Percentiles rank a stretch among this genome's conserved stretches.
phyloP scores from a whole-genome alignment of 2,113 vertebrate genomes.

The Sceloporus undulatus region DNA sequence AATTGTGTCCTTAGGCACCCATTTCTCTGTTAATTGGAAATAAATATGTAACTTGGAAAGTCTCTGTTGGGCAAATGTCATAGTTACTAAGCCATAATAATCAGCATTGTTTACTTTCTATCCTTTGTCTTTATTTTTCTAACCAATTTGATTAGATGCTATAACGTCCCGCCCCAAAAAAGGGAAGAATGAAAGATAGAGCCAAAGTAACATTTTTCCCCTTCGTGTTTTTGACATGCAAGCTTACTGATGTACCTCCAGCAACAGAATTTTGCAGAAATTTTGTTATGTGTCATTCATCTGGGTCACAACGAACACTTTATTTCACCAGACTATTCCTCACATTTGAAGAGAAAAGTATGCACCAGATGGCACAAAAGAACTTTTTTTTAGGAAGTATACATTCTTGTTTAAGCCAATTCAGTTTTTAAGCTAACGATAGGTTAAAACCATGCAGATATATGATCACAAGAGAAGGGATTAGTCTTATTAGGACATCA shows the following conservation, averaged over 20 bases:
- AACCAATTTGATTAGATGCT: slow-evolving; percentile 33
- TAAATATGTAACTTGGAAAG: slow-evolving; percentile 17
- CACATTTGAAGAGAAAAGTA: slow-evolving; percentile 51
- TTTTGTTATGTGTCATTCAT: not conserved
- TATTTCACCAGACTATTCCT: not conserved
- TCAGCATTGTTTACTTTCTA: slow-evolving; percentile 29
- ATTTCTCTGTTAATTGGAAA: slow-evolving; percentile 23
- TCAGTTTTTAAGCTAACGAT: slow-evolving; percentile 27
- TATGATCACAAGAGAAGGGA: slow-evolving; percentile 23
- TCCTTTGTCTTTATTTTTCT: slow-evolving; percentile 21
- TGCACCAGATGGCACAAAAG: not conserved
- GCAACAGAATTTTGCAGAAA: not conserved
- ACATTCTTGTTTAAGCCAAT: slow-evolving; percentile 42
- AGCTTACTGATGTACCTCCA: not conserved
- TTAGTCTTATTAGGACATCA: slow-evolving; percentile 32
- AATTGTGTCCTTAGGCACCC: not conserved
- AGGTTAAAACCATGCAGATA: slow-evolving; percentile 24
- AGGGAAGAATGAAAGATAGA: slow-evolving; percentile 9
- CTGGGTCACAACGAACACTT: too few species aligned
- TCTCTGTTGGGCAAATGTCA: slow-evolving; percentile 22
- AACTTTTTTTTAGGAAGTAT: slow-evolving; percentile 23
- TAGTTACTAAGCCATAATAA: slow-evolving; percentile 18
- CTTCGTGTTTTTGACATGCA: slow-evolving; percentile 7
- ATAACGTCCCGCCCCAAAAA: not conserved
- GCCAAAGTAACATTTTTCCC: slow-evolving; percentile 33